Base-by-base conservation (phyloP, 2,888 invertebrate genomes). In the Therioaphis trifolii region DNA sequence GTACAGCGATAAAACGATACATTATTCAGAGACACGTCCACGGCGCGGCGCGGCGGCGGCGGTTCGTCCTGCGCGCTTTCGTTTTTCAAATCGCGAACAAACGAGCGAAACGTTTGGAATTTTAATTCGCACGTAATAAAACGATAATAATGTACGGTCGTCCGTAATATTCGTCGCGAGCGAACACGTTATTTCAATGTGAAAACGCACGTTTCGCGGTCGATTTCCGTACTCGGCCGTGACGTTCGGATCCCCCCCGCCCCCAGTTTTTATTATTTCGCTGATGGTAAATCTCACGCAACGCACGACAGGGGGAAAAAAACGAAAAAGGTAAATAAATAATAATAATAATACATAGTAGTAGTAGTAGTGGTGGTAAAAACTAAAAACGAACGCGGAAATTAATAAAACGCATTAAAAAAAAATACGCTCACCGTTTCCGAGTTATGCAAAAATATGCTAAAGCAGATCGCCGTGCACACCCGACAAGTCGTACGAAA, bases 381-480 rank as follows among this genome's bases (percentile, higher is more conserved):
- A n/a, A n/a, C 68, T 40, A 40, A 35, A 79, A 52, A 55, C 52
- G 52, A 79, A 68, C 24, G 35, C 52, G 78, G 78, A 78, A 78
- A 66, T 78, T 35, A 52, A 68, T 18, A 35, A 46, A 61, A 74
- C 15, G 49, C 21, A 66, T 52, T 61, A 46, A n/a, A n/a, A n/a
- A n/a, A n/a, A n/a, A n/a, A 27, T 63, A 18, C 21, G 21, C 35
- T 0, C 27, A 43, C 71, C 12, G 71, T 66, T 72, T 35, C 18
- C 29, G 29, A 43, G 74, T 72, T 82, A 72, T 82, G 71, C 63
- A 82, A 71, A 82, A 82, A 74, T 82, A 82, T 82, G 80, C 52
- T 49, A 72, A 82, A 82, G 61, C 21, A 21, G 72, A 80, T 69
- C 14, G 68, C 24, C 21, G 27, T 27, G n/a, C 46, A 55, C 69